Evolutionary conservation across 1,140 invertebrate species (phyloP).

Genomic region (Euwallacea fornicatus): DNA sequence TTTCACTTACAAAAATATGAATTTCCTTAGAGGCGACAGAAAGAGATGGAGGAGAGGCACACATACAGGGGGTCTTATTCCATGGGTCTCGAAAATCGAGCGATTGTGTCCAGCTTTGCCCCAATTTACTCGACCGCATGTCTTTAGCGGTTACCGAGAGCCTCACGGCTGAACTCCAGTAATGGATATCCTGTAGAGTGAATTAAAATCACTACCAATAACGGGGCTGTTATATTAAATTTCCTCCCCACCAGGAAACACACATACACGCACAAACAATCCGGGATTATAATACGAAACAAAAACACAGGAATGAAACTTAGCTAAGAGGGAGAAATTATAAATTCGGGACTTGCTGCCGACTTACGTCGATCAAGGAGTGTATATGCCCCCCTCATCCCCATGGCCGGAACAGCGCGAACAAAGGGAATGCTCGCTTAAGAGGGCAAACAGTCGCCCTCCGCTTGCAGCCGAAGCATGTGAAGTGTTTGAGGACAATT

Average conservation of each 20-base stretch:
- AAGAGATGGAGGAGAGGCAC: too few species aligned
- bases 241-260: conserved; percentile 19
- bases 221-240: too few species aligned
- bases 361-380: conserved; percentile 29
- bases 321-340: conserved; percentile 35
- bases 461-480: not conserved
- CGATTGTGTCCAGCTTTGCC: too few species aligned
- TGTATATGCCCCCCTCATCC: not conserved
- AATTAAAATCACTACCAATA: too few species aligned
- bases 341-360: conserved; percentile 33
- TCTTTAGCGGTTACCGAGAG: too few species aligned
- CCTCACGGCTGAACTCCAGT: too few species aligned
- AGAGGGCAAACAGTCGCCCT: conserved; percentile 17
- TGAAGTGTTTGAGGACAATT: not conserved
- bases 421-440: conserved; percentile 21
- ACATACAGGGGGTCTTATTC: too few species aligned
- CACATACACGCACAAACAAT: conserved; percentile 16
- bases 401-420: conserved; percentile 1
- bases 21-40: too few species aligned
- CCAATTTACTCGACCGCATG: too few species aligned
- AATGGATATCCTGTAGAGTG: too few species aligned
- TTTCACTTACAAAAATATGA: too few species aligned
- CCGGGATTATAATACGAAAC: conserved; percentile 33
- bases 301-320: conserved; percentile 36
- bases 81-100: too few species aligned